Conservation (phyloP, 1,140 invertebrate species). For the Bombus cullumanus region DNA sequence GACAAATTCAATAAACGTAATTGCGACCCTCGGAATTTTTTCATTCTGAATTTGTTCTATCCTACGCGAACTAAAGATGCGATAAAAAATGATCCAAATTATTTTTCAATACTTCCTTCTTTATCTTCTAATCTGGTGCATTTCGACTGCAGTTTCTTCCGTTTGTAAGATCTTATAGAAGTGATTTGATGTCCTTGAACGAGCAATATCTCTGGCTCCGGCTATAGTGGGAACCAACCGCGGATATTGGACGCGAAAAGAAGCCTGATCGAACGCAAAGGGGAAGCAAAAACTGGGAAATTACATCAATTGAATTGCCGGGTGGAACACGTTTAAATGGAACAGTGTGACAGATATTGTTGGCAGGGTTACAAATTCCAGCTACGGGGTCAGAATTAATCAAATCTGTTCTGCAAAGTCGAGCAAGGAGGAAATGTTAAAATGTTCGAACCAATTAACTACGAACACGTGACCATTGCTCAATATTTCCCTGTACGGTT, state of each 20-base stretch:
- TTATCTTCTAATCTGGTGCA: not conserved
- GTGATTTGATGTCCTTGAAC: not conserved
- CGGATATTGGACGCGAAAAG: conserved; percentile 8
- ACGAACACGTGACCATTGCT: not conserved
- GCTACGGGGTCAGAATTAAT: conserved; percentile 22
- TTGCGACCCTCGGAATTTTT: too few species aligned
- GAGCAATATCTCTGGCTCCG: not conserved
- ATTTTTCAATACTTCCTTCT: not conserved
- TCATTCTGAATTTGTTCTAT: too few species aligned
- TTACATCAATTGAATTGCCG: conserved; percentile 15
- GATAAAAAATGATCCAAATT: not conserved
- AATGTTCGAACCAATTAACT: conserved; percentile 21
- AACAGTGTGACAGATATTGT: conserved; percentile 19
- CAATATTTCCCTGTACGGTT: not conserved
- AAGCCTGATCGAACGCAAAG: conserved; percentile 3
- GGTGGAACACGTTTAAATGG: conserved; percentile 12
- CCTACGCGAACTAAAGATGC: too few species aligned
- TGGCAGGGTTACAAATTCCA: conserved; percentile 22
- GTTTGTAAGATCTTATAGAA: not conserved
- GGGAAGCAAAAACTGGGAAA: conserved; percentile 1
- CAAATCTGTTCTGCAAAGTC: conserved; percentile 23
- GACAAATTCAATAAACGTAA: too few species aligned
- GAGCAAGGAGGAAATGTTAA: conserved; percentile 19
- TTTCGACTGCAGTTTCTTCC: not conserved
- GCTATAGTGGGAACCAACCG: not conserved